Evolutionary conservation across 2,113 vertebrate species (phyloP).

Genomic region (Pogonocichla stellata): DNA sequence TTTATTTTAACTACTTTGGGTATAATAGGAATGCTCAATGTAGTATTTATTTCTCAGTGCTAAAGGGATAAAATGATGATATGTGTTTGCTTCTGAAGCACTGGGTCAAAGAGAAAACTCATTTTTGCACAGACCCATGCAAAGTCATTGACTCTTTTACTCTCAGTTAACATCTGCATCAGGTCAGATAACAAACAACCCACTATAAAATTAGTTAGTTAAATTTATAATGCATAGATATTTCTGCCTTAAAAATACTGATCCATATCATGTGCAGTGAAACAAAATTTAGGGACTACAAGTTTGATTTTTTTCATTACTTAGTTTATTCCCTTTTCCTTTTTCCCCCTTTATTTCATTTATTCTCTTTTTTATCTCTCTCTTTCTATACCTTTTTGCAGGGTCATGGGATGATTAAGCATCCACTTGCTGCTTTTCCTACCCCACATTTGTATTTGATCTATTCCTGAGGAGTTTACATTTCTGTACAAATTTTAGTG

Average conservation of each 20-base stretch:
- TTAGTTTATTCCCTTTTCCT: neutral
- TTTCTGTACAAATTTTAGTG: neutral
- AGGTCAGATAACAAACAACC: neutral
- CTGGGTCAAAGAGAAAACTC: neutral
- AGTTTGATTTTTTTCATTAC: neutral
- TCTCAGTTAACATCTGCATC: neutral
- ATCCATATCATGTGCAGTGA: neutral
- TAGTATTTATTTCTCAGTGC: neutral
- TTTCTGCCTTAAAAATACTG: neutral
- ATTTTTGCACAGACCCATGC: neutral
- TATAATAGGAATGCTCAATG: neutral
- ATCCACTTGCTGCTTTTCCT: neutral
- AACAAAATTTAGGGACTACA: neutral
- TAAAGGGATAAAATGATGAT: neutral
- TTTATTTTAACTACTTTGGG: neutral
- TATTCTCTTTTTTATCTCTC: neutral
- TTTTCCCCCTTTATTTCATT: fast-evolving
- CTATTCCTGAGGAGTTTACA: neutral
- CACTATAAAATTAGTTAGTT: neutral
- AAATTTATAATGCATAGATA: neutral
- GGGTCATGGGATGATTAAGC: neutral
- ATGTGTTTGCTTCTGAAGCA: neutral
- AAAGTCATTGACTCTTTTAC: neutral
- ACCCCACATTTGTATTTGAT: neutral
- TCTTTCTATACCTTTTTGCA: neutral